Percentiles rank a stretch among this genome's conserved stretches.
Evolutionary conservation across 2,797 vertebrate genomes (phyloP).

Genomic region (Epinephelus awoara): DNA sequence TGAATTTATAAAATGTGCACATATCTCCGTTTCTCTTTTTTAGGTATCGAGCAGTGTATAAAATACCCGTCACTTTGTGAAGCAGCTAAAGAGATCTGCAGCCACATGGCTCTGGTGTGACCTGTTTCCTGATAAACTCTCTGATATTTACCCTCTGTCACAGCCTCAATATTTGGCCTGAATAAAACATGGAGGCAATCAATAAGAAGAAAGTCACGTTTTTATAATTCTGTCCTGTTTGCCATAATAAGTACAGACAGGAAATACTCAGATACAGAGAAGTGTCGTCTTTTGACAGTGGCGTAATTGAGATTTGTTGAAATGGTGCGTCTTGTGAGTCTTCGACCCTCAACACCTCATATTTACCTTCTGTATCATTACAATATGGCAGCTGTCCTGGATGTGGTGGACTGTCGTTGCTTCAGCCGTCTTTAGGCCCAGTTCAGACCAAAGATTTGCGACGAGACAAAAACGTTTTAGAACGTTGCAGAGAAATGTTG

Average conservation of each 20-base stretch:
- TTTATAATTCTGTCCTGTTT: constrained; percentile 45
- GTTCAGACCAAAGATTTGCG: too few relatives aligned
- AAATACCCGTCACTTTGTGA: neutral
- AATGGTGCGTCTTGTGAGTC: neutral
- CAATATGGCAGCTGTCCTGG: neutral
- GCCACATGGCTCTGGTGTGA: constrained; percentile 58
- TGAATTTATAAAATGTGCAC: constrained; percentile 9
- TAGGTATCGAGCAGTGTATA: neutral
- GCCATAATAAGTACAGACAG: constrained; percentile 41
- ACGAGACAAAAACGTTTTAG: too few relatives aligned
- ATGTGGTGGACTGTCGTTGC: neutral
- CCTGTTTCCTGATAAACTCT: constrained; percentile 64
- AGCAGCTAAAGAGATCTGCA: constrained; percentile 12
- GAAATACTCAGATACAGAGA: constrained; percentile 14
- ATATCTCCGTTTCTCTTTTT: neutral
- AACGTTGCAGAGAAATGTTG: too few relatives aligned
- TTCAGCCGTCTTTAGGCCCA: too few relatives aligned
- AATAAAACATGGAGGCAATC: constrained; percentile 77
- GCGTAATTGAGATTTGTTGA: constrained; percentile 6
- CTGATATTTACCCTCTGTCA: constrained; percentile 71
- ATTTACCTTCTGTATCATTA: neutral
- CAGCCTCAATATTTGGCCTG: constrained; percentile 60
- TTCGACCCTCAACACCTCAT: neutral
- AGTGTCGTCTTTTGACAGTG: constrained; percentile 2
- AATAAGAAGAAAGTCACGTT: constrained; percentile 63